Percentiles rank a stretch among this genome's conserved stretches.
Conservation (phyloP, 1,140 invertebrate genomes). For the Cyphomyrmex costatus region DNA sequence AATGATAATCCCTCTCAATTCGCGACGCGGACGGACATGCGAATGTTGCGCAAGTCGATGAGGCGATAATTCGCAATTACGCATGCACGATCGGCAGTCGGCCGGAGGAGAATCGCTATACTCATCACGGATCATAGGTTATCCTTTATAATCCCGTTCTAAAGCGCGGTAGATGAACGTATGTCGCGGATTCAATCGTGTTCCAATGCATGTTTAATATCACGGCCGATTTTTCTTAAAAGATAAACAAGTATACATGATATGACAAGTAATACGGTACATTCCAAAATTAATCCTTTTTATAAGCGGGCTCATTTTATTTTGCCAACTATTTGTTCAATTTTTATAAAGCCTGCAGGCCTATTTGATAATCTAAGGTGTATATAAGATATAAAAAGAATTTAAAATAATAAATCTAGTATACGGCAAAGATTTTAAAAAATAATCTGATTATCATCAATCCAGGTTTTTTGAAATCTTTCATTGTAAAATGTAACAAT, state of each 20-base stretch:
- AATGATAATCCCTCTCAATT: slow-evolving; percentile 42
- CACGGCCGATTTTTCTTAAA: background rate
- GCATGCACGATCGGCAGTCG: slow-evolving; percentile 70
- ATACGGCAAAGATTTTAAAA: too few species aligned
- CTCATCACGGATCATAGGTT: slow-evolving; percentile 74
- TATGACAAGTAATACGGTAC: too few species aligned
- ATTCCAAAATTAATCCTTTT: too few species aligned
- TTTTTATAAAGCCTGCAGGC: too few species aligned
- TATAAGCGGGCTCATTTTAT: too few species aligned
- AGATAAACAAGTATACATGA: background rate
- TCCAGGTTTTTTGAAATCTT: too few species aligned
- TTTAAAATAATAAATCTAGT: too few species aligned
- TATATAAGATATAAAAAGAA: too few species aligned
- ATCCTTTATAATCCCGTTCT: slow-evolving; percentile 67
- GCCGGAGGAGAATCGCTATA: slow-evolving; percentile 66
- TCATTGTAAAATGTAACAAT: too few species aligned
- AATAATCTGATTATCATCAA: too few species aligned
- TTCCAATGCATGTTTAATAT: slow-evolving; percentile 4
- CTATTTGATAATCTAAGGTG: too few species aligned
- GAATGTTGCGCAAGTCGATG: slow-evolving; percentile 73
- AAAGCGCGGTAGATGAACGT: slow-evolving; percentile 47
- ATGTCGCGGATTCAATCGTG: background rate
- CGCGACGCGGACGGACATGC: slow-evolving; percentile 18
- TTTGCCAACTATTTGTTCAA: too few species aligned
- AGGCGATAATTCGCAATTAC: slow-evolving; percentile 79